A percentile compares a stretch with the other conserved stretches of the same genome.
These are phyloP conservation scores for Branchellion lobata DNA, from an alignment of 2,888 invertebrate genomes.

Conservation along the genomic window DNA sequence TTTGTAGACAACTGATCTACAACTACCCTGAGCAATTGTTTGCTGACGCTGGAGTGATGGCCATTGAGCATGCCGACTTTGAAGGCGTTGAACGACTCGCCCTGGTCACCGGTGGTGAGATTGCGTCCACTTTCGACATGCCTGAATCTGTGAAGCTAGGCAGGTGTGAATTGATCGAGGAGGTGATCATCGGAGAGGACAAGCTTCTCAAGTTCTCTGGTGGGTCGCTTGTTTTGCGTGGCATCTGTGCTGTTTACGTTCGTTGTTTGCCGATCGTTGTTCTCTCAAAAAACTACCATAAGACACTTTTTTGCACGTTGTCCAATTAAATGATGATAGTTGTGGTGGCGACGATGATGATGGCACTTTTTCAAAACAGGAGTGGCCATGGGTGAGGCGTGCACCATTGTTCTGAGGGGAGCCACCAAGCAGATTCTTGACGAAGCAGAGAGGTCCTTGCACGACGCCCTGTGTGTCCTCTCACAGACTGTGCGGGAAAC, in stretches of 20 bases:
- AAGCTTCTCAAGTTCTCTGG: slow-evolving; percentile 86
- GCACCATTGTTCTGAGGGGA: slow-evolving; percentile 92
- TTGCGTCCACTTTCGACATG: slow-evolving; percentile 94
- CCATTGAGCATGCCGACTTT: slow-evolving; percentile 99
- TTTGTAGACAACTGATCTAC: slow-evolving; percentile 81
- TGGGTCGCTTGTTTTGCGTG: slow-evolving; percentile 50
- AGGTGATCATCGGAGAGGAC: slow-evolving; percentile 98
- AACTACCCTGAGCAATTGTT: slow-evolving; percentile 99
- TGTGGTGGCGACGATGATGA: too few relatives aligned
- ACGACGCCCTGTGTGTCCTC: slow-evolving; percentile 95
- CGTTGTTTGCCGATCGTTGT: too few relatives aligned
- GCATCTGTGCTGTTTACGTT: neutral
- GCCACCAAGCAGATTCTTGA: slow-evolving; percentile 97
- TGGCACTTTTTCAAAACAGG: slow-evolving; percentile 61
- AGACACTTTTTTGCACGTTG: too few relatives aligned
- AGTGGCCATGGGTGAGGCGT: slow-evolving; percentile 91
- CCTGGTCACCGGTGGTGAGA: slow-evolving; percentile 95
- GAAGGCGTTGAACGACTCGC: slow-evolving; percentile 97
- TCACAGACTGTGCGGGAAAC: slow-evolving; percentile 92
- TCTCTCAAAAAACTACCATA: neutral
- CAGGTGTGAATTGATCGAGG: slow-evolving; percentile 89
- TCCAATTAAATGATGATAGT: too few relatives aligned
- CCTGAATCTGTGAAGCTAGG: slow-evolving; percentile 89
- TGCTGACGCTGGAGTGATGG: slow-evolving; percentile 96
- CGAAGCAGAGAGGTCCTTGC: slow-evolving; percentile 95